Conservation (phyloP, 2,888 invertebrate genomes). For the Tupiocoris notatus region DNA sequence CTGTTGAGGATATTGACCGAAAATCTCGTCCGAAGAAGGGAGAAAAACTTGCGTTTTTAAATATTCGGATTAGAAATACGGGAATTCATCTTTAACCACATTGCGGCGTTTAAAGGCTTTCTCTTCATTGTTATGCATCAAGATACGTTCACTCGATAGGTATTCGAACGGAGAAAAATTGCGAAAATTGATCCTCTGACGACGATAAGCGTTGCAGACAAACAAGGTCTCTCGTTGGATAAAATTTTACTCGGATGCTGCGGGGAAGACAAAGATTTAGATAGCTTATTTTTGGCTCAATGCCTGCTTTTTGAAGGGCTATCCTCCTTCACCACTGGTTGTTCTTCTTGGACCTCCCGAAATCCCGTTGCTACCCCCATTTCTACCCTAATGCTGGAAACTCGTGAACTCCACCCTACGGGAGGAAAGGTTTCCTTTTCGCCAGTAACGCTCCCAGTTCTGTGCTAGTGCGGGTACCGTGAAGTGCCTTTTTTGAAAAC, state of each 20-base stretch:
- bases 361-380: not conserved
- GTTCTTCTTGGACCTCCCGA: not conserved
- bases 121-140: too few relatives aligned
- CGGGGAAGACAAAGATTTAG: not conserved
- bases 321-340: not conserved
- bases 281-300: not conserved
- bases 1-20: too few relatives aligned
- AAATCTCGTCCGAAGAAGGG: too few relatives aligned
- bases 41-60: too few relatives aligned
- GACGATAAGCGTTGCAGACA: not conserved
- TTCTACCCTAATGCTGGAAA: not conserved
- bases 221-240: not conserved
- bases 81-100: too few relatives aligned
- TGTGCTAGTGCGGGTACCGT: slow-evolving; percentile 26
- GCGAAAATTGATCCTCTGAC: not conserved
- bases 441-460: slow-evolving; percentile 25
- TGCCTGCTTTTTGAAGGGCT: not conserved
- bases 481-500: slow-evolving; percentile 13
- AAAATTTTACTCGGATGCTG: not conserved
- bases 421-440: not conserved
- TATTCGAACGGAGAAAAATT: not conserved
- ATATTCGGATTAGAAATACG: too few relatives aligned
- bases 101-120: too few relatives aligned
- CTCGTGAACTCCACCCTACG: not conserved
- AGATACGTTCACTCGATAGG: too few relatives aligned